Conservation (phyloP, 2,113 vertebrate species). For the Pseudopipra pipra region DNA sequence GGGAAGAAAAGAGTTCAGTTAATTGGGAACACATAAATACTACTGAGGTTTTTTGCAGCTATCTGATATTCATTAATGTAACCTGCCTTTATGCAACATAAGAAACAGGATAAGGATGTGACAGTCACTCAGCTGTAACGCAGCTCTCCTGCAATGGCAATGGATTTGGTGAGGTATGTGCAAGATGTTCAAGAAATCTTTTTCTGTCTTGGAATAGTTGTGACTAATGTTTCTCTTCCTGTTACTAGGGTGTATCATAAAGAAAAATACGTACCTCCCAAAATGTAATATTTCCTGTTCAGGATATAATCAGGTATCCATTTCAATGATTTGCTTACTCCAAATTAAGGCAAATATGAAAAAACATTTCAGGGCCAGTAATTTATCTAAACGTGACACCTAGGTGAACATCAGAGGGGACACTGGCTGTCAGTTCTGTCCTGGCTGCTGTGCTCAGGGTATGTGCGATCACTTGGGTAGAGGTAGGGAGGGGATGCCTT, state of each 20-base stretch:
- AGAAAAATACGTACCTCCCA: not conserved
- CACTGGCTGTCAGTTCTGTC: not conserved
- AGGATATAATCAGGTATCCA: not conserved
- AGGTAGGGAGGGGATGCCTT: not conserved
- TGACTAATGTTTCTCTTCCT: not conserved
- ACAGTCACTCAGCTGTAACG: not conserved
- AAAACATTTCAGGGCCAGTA: fast-evolving
- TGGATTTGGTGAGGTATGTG: not conserved
- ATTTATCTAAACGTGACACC: not conserved
- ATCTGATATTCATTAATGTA: not conserved
- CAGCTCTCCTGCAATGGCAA: not conserved
- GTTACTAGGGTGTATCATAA: not conserved
- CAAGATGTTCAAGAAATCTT: not conserved
- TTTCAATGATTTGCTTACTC: not conserved
- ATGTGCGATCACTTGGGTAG: not conserved
- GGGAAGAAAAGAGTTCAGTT: not conserved
- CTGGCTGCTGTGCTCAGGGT: not conserved
- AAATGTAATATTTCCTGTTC: not conserved
- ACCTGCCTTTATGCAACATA: not conserved
- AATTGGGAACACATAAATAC: not conserved
- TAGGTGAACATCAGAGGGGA: not conserved
- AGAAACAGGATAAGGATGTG: not conserved
- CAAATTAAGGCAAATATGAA: not conserved
- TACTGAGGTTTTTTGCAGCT: not conserved
- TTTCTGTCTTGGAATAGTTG: not conserved